Evolutionary conservation across 2,888 invertebrate genomes (phyloP), one percentile per base, ranked within the genome.

Genomic region (Drosophila limbata): DNA sequence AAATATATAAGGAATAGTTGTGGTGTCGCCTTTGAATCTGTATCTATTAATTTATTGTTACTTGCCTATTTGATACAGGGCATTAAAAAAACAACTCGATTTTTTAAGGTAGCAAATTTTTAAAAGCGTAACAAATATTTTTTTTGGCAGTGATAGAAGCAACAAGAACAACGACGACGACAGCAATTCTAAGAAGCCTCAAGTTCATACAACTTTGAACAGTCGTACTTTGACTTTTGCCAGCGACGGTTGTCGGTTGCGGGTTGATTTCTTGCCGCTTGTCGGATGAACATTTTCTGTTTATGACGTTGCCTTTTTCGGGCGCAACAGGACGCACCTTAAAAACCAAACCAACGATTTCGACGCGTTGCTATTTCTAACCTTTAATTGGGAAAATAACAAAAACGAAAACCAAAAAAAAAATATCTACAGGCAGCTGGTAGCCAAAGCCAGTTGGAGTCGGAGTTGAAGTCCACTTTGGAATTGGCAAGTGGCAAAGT

Each of bases 301-400:
- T 71, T 66, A 64, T 57, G 74, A 44, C 66, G 61, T 73, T 76
- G 77, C 84, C 87, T 63, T 83, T 68, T 83, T 83, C 35, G 82
- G 82, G 66, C 69, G 74, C 74, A 76, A 57, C 71, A 80, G 84
- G 90, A 88, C 90, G 89, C 88, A 89, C 88, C 88, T 89, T 82
- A 79, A 87, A 79, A 64, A 21, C n/a, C 19, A 47, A 33, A 15
- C 35, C 51, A 47, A 47, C 57, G 25, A 57, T 37, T 57, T 57
- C 48, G 55, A 59, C 47, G 69, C 69, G 65, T 65, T 47, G 73
- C 64, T 61, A 63, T 69, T 57, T 55, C 59, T 62, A 84, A 84
- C 79, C 87, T 87, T 84, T 84, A 84, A 77, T 81, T 77, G 84
- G 69, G 42, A 57, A 37, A 40, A 68, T 40, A 66, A 35, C 44